Percentiles rank a stretch among this genome's conserved stretches.
Conservation (phyloP, 2,113 vertebrate species). For the Lampris incognitus region DNA sequence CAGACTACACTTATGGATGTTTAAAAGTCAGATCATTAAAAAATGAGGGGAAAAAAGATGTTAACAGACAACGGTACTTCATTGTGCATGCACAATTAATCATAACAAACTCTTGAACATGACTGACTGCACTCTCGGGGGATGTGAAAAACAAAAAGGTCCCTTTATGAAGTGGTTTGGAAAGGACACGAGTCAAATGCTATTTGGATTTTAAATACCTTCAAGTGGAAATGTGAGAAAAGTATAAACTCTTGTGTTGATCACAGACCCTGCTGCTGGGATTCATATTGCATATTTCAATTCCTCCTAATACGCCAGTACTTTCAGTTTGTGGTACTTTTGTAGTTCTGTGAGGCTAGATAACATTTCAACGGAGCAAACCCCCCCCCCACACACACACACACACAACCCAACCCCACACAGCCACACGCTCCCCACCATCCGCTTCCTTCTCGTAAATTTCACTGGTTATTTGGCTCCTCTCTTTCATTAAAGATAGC, state of each 20-base stretch:
- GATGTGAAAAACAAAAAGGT: slow-evolving; percentile 13
- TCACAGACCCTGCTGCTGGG: slow-evolving; percentile 23
- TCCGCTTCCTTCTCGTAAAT: slow-evolving; percentile 51
- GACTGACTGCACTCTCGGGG: not conserved
- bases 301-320: slow-evolving; percentile 15
- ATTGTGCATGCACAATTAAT: not conserved
- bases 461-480: slow-evolving; percentile 66
- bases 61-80: not conserved
- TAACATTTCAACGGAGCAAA: slow-evolving; percentile 29
- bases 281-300: slow-evolving; percentile 2
- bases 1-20: not conserved
- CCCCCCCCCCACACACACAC: slow-evolving; percentile 11
- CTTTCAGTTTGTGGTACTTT: slow-evolving; percentile 4
- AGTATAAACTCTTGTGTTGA: not conserved
- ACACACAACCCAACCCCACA: slow-evolving; percentile 7
- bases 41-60: not conserved
- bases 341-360: slow-evolving; percentile 22
- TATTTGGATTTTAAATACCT: slow-evolving; percentile 12
- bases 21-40: not conserved
- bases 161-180: not conserved
- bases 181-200: not conserved
- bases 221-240: slow-evolving; percentile 7
- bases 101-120: not conserved
- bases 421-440: slow-evolving; percentile 25
- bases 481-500: slow-evolving; percentile 79